Evolutionary conservation across 2,888 invertebrate genomes (phyloP), one percentile per base, ranked within the genome.

Genomic region (Cephus pygmeus): DNA sequence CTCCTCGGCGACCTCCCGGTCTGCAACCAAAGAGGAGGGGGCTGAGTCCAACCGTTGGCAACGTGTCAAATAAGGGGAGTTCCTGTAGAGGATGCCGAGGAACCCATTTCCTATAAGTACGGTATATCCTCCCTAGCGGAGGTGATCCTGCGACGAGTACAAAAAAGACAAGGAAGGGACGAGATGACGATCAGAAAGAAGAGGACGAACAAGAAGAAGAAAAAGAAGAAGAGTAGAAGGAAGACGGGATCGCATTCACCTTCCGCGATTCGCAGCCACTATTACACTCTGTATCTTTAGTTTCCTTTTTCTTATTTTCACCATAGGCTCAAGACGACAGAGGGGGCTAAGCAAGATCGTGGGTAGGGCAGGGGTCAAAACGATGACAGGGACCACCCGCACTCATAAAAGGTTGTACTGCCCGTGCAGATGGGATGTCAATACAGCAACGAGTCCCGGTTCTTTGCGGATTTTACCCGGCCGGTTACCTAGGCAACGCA

Each of bases 1-100:
- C 91, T 90, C 90, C 89, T 89, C 90, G 87, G 89, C 87, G 90
- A 90, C 91, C 91, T 90, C 91, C 90, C 87, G 91, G 91, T 91
- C 91, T 91, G 91, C 89, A 91, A 91, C 91, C 91, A 91, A 91
- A 91, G 91, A 90, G 91, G 91, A 91, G 89, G 89, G 84, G 85
- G 91, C 91, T 91, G 88, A 91, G 91, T 91, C 91, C 90, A 88
- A 88, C 85, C 83, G 83, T 83, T 83, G 84, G 82, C 83, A 73
- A 73, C 76, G 71, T 40, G 40, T 40, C 23, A 40, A 40, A 40
- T 23, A 40, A 6, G 40, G 40, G 23, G 23, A 40, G 40, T 23
- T 40, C 40, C 40, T 40, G 40, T 40, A 23, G 40, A 40, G 23
- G 40, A 40, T 23, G 23, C 40, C 4, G 40, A 40, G 40, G 40